Evolutionary conservation across 2,888 invertebrate genomes (phyloP).

Genomic region (Pristionchus exspectatus): DNA sequence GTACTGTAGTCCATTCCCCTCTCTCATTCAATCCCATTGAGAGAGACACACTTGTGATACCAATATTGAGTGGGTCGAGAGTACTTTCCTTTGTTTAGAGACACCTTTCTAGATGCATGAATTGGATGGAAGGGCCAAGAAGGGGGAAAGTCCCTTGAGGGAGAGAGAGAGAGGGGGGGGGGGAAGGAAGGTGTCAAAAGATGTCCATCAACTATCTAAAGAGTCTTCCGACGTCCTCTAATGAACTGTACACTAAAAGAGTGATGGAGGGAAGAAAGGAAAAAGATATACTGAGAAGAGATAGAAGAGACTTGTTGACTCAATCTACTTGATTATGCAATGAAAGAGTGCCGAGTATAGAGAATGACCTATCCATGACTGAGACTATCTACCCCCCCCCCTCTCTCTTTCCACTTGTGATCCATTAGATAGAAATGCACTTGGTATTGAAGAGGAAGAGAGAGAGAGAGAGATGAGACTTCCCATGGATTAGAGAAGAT

Average conservation of each 20-base stretch:
- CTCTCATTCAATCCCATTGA: background rate
- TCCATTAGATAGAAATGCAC: background rate
- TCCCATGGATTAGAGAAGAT: slow-evolving; percentile 31
- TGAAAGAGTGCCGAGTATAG: background rate
- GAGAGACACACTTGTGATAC: background rate
- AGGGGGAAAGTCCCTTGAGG: background rate
- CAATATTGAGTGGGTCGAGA: background rate
- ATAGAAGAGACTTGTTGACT: background rate
- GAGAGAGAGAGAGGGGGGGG: background rate
- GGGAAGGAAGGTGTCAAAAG: slow-evolving; percentile 7
- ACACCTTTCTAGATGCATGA: slow-evolving; percentile 24
- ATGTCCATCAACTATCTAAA: slow-evolving; percentile 27
- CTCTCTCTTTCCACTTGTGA: slow-evolving; percentile 20
- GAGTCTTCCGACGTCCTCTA: background rate
- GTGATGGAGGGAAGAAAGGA: slow-evolving; percentile 21
- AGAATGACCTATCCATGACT: slow-evolving; percentile 16
- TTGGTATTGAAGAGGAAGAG: background rate
- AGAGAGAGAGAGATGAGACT: slow-evolving; percentile 19
- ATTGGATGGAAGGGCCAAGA: background rate
- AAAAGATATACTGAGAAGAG: slow-evolving; percentile 6
- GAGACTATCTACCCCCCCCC: background rate
- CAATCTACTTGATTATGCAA: background rate
- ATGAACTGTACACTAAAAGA: slow-evolving; percentile 30
- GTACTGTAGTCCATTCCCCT: background rate
- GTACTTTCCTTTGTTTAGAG: slow-evolving; percentile 19